Conservation (phyloP, 2,888 invertebrate genomes). For the Choreutis nemorana region DNA sequence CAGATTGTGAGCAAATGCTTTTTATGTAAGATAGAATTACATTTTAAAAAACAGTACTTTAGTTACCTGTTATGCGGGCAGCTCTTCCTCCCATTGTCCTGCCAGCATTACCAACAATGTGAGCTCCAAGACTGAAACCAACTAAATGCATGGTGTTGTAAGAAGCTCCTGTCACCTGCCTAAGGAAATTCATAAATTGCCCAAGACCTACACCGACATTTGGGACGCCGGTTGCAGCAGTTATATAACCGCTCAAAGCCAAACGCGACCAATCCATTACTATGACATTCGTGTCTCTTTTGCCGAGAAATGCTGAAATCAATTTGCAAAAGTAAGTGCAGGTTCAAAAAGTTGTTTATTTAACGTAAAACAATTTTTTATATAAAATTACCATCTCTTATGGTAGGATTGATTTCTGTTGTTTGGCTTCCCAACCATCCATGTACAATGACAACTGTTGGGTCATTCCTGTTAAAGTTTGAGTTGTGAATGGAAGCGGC, state of each 20-base stretch:
- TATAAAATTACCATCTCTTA: background rate
- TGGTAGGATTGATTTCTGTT: background rate
- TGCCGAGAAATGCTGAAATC: conserved; percentile 20
- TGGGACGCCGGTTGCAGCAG: conserved; percentile 25
- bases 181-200: conserved; percentile 24
- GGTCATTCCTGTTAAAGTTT: background rate
- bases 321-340: no score
- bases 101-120: conserved; percentile 30
- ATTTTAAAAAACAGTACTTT: background rate
- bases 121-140: conserved; percentile 36
- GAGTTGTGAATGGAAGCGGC: background rate
- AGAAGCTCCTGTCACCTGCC: conserved; percentile 16
- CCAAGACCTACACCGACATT: conserved; percentile 27
- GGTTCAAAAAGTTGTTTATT: no score
- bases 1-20: no score
- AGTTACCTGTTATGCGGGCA: conserved; percentile 27
- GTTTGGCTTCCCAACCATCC: background rate
- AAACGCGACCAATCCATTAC: conserved; percentile 30
- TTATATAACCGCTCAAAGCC: conserved; percentile 22
- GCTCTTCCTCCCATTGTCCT: conserved; percentile 22
- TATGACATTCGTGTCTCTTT: conserved; percentile 26
- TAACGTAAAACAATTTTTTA: no score
- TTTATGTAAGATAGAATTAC: no score
- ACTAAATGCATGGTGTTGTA: conserved; percentile 24
- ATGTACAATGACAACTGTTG: background rate